These are phyloP conservation scores for Leucoraja erinaceus DNA, from an alignment of 2,113 vertebrate genomes.

Conservation along the genomic window DNA sequence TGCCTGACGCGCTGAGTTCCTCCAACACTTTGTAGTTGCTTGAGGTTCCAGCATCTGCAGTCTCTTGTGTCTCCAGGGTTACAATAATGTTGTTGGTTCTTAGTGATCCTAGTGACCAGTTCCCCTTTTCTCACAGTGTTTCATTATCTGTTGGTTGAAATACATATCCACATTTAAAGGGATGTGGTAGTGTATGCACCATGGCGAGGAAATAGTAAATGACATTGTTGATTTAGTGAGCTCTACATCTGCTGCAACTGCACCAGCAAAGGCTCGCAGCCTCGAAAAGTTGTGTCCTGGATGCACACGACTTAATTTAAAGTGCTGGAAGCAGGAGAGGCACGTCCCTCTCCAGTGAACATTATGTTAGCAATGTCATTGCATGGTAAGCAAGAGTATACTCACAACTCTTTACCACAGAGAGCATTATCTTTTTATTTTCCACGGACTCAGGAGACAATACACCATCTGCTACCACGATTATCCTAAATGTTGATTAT, in stretches of 20 bases:
- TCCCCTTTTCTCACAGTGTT: no score
- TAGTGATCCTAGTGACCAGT: no score
- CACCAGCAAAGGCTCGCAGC: neutral
- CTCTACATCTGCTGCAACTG: neutral
- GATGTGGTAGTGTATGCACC: neutral
- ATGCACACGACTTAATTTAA: neutral
- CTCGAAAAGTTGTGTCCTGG: neutral
- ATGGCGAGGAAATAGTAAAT: neutral
- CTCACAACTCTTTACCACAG: neutral
- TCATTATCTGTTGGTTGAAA: neutral
- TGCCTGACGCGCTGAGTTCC: no score
- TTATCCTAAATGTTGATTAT: neutral
- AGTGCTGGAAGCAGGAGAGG: neutral
- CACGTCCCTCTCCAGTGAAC: neutral
- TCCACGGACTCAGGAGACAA: neutral
- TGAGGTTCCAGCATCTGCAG: no score
- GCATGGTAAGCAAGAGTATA: neutral
- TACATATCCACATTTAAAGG: neutral
- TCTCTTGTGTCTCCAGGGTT: no score
- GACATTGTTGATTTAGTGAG: neutral
- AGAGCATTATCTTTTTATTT: neutral
- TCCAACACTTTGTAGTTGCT: no score
- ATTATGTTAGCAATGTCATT: neutral
- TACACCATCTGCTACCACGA: neutral
- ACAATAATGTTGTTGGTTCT: no score